Evolutionary conservation across 2,113 vertebrate genomes (phyloP), one percentile per base, ranked within the genome.

Genomic region (Tetrao urogallus): DNA sequence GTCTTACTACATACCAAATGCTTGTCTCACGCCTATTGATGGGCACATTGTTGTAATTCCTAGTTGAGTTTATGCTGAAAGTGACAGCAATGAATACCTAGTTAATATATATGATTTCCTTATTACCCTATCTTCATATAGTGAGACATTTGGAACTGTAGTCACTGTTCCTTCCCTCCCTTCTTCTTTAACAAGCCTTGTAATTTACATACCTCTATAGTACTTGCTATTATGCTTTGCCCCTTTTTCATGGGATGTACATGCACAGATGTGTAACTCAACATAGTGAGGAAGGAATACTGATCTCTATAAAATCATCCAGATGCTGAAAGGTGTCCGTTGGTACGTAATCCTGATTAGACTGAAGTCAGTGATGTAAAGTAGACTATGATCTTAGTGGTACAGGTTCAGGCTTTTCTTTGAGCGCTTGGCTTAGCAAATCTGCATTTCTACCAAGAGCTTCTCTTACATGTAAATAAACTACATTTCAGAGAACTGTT

Each of bases 251-350:
- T 25, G 50, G 72, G 47, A n/a, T 36, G 6, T 30, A 34, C 10
- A 4, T n/a, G 22, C 84, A 22, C 70, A 88, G 52, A 61, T 89
- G 17, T 42, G 10, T 64, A 73, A 58, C 28, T 74, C 56, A 80
- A 5, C 20, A 63, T 18, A 61, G 17, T 21, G 52, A 11, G 13
- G 14, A 83, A 66, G 30, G 61, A 88, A 38, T 36, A 24, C 18
- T 0, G 1, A 25, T 61, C 40, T 67, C 56, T 43, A 0, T 65
- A 32, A 48, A 45, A 57, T 82, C 42, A 65, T 18, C 4, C 5
- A 65, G 10, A 57, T 11, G 6, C 34, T 61, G 38, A 58, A 56
- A 0, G 0, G 63, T 38, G 56, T 56, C 18, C 11, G 6, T n/a
- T 77, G 75, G 30, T 89, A 21, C 54, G 38, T 80, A 73, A 70